Conservation (phyloP, 2,888 invertebrate genomes). For the Patella depressa region DNA sequence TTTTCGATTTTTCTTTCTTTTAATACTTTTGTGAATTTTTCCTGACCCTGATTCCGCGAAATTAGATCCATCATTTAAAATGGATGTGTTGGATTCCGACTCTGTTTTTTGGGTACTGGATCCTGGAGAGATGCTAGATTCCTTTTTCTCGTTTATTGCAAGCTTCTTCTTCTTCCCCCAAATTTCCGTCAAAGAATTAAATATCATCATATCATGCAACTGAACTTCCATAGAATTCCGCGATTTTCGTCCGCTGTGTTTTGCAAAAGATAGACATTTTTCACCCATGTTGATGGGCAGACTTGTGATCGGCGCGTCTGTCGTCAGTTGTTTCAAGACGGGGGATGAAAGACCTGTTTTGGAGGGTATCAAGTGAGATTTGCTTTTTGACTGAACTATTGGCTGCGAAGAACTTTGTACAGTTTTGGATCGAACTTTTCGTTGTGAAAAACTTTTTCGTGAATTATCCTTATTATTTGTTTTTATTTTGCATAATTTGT, state of each 20-base stretch:
- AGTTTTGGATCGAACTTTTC: background rate
- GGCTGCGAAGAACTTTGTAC: background rate
- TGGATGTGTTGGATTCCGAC: too few relatives aligned
- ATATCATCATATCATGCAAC: background rate
- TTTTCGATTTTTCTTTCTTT: too few relatives aligned
- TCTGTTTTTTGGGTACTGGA: too few relatives aligned
- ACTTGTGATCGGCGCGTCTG: background rate
- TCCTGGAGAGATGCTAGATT: too few relatives aligned
- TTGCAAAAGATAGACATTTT: background rate
- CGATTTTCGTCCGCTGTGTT: background rate
- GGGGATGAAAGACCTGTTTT: background rate
- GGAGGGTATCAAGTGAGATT: background rate
- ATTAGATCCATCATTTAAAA: too few relatives aligned
- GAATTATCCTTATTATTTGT: background rate
- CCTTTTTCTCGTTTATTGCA: background rate
- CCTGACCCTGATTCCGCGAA: too few relatives aligned
- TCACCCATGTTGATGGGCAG: background rate
- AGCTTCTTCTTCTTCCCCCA: background rate
- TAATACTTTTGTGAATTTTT: too few relatives aligned
- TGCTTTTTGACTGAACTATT: background rate
- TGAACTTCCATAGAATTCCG: slow-evolving; percentile 5
- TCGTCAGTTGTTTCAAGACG: background rate
- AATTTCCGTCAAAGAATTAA: background rate
- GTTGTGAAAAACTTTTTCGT: background rate
- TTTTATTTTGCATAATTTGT: slow-evolving; percentile 4